These are phyloP conservation scores for Lochmaea crataegi DNA, from an alignment of 2,888 invertebrate genomes.

Conservation along the genomic window DNA sequence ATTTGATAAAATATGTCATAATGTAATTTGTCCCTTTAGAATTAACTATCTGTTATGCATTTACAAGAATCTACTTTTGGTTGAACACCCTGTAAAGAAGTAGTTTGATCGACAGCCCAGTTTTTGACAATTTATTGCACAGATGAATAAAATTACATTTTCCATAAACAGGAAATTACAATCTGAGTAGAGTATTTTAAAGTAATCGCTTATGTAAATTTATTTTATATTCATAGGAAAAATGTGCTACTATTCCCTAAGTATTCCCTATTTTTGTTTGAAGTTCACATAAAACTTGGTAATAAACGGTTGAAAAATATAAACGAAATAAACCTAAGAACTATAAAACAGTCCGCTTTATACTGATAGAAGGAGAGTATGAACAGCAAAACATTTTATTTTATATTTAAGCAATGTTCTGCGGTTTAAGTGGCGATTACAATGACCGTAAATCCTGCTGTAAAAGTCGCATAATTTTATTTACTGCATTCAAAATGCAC, in stretches of 20 bases:
- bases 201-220: neutral
- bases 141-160: too few species aligned
- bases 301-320: neutral
- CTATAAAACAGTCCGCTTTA: slow-evolving; percentile 6
- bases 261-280: neutral
- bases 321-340: neutral
- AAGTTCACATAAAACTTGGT: neutral
- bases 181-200: neutral
- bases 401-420: slow-evolving; percentile 6
- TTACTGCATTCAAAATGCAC: neutral
- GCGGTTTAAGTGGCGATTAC: slow-evolving; percentile 13
- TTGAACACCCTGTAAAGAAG: too few species aligned
- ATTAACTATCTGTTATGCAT: too few species aligned
- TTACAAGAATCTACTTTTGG: too few species aligned
- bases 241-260: neutral
- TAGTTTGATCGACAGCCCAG: too few species aligned
- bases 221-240: neutral
- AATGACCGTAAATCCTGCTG: slow-evolving; percentile 4
- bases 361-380: neutral
- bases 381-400: slow-evolving; percentile 7
- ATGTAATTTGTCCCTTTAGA: too few species aligned
- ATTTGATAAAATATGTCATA: too few species aligned
- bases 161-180: too few species aligned
- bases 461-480: neutral
- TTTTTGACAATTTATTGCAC: too few species aligned